Evolutionary conservation across 2,797 vertebrate species (phyloP).

Genomic region (Macroramphosus scolopax): DNA sequence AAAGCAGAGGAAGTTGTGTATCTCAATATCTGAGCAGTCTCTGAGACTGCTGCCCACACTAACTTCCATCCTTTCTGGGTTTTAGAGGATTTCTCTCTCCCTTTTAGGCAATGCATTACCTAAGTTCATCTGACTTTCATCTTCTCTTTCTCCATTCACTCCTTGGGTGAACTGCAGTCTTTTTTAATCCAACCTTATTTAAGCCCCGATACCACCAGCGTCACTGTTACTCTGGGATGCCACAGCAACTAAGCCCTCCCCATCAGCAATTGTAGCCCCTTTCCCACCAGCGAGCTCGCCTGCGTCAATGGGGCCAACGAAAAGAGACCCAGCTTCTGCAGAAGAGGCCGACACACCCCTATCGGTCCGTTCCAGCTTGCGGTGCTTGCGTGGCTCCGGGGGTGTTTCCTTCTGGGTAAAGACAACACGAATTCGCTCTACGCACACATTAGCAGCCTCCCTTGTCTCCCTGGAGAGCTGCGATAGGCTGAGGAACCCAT

Average conservation of each 20-base stretch:
- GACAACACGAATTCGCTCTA: constrained; percentile 80
- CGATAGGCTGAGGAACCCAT: constrained; percentile 87
- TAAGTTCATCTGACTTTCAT: constrained; percentile 45
- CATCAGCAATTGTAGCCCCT: constrained; percentile 39
- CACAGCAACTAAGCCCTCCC: constrained; percentile 44
- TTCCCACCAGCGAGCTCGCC: constrained; percentile 36
- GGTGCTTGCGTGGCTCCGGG: constrained; percentile 75
- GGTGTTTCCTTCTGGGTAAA: constrained; percentile 68
- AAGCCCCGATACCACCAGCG: constrained; percentile 60
- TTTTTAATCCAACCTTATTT: constrained; percentile 31
- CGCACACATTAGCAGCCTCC: constrained; percentile 78
- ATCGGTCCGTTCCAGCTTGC: constrained; percentile 80
- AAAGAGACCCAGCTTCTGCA: constrained; percentile 45
- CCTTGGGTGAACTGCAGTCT: constrained; percentile 13
- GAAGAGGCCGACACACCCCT: constrained; percentile 29
- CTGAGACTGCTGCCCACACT: neutral
- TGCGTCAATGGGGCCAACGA: constrained; percentile 36
- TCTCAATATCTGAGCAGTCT: constrained; percentile 11
- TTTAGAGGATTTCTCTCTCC: constrained; percentile 8
- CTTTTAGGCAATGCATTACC: constrained; percentile 23
- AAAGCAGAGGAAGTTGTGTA: too few relatives aligned
- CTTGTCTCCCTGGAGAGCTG: constrained; percentile 83
- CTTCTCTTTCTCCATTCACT: constrained; percentile 29
- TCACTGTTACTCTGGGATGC: constrained; percentile 64
- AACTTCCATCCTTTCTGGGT: neutral